A percentile compares a stretch with the other conserved stretches of the same genome.
Evolutionary conservation across 2,797 vertebrate species (phyloP).

Genomic region (Artibeus lituratus): DNA sequence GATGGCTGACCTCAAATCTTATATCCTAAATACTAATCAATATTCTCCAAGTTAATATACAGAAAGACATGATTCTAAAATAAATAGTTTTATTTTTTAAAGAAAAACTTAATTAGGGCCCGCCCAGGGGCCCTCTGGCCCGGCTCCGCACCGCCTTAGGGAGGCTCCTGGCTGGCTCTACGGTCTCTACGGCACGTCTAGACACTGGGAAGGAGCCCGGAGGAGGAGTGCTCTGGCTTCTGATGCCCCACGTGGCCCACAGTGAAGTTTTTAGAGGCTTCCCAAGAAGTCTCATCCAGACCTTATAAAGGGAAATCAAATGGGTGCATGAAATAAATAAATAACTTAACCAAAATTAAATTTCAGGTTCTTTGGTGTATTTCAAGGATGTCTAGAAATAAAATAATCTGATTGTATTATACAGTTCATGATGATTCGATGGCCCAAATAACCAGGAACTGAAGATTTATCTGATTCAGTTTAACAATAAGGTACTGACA

Average conservation of each 20-base stretch:
- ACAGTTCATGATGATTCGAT: conserved; percentile 75
- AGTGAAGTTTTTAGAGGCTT: conserved; percentile 75
- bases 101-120: conserved; percentile 76
- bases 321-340: conserved; percentile 82
- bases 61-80: conserved; percentile 83
- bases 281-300: conserved; percentile 79
- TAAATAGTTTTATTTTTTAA: conserved; percentile 80
- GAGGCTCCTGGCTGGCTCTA: conserved; percentile 66
- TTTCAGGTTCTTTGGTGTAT: conserved; percentile 85
- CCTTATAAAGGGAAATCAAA: conserved; percentile 78
- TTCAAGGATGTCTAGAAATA: conserved; percentile 80
- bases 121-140: conserved; percentile 76
- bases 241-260: conserved; percentile 71
- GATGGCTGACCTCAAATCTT: conserved; percentile 76
- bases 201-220: conserved; percentile 57
- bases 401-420: conserved; percentile 81
- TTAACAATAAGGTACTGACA: conserved; percentile 64
- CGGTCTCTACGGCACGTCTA: conserved; percentile 71
- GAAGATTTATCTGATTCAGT: conserved; percentile 74
- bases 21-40: conserved; percentile 77
- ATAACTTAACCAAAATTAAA: conserved; percentile 85
- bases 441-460: conserved; percentile 75
- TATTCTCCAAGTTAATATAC: conserved; percentile 74
- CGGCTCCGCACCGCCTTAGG: conserved; percentile 77
- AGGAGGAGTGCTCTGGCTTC: conserved; percentile 66